A percentile compares a stretch with the other conserved stretches of the same genome.
phyloP scores from a whole-genome alignment of 2,888 invertebrate genomes.

The Thereva unica region DNA sequence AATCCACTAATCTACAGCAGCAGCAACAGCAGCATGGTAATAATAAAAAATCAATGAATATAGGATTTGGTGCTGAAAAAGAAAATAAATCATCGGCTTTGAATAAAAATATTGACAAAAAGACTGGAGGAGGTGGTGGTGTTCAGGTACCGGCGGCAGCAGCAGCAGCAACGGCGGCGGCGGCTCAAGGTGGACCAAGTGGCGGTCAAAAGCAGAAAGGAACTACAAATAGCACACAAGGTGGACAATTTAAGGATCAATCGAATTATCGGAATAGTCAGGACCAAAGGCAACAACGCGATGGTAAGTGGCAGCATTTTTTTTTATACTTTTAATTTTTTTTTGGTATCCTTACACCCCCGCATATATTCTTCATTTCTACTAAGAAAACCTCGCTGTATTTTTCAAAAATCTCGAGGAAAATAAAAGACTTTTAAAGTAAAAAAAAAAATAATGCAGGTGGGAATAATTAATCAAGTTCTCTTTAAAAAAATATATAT shows the following conservation, averaged over 20 bases:
- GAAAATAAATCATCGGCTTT: constrained; percentile 57
- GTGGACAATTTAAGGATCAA: constrained; percentile 27
- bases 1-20: not conserved
- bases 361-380: not conserved
- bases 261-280: constrained; percentile 54
- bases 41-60: constrained; percentile 12
- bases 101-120: constrained; percentile 53
- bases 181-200: not conserved
- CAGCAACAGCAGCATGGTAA: constrained; percentile 5
- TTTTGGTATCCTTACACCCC: not conserved
- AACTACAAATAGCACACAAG: not conserved
- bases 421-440: not conserved
- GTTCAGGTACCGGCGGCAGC: not conserved
- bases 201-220: constrained; percentile 30
- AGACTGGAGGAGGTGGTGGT: constrained; percentile 9
- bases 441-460: constrained; percentile 1
- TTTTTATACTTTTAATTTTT: constrained; percentile 10
- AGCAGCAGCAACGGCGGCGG: not conserved
- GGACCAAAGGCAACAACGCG: constrained; percentile 51
- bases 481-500: not conserved
- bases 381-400: no score
- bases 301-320: constrained; percentile 43
- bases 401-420: no score
- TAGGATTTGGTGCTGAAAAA: constrained; percentile 50
- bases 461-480: not conserved